These are phyloP conservation scores for Pyxicephalus adspersus DNA, from an alignment of 2,113 vertebrate genomes.

Conservation along the genomic window DNA sequence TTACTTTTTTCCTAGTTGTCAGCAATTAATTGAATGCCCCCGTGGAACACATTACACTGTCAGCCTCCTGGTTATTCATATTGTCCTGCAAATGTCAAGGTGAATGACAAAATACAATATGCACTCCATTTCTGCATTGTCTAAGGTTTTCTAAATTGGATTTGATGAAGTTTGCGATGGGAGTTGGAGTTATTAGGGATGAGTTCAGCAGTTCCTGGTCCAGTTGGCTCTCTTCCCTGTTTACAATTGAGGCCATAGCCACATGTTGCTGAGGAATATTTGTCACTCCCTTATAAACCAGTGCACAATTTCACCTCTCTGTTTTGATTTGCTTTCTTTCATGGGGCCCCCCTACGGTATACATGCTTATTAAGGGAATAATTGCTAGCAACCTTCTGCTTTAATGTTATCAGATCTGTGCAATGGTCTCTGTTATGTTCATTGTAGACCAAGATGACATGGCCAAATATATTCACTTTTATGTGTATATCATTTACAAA, in stretches of 20 bases:
- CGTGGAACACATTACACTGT: neutral
- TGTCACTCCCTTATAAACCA: conserved; percentile 29
- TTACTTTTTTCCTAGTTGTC: neutral
- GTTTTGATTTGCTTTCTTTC: conserved; percentile 32
- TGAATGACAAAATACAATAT: neutral
- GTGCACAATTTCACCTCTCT: conserved; percentile 14
- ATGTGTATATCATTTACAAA: too few relatives aligned
- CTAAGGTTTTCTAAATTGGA: neutral
- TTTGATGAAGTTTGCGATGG: conserved; percentile 62
- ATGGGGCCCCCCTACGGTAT: neutral
- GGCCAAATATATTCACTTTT: neutral
- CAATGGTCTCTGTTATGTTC: neutral
- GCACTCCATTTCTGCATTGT: neutral
- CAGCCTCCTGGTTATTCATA: conserved; percentile 5
- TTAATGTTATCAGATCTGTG: neutral
- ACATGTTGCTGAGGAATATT: conserved; percentile 52
- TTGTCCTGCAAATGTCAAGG: neutral
- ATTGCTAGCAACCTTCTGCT: neutral
- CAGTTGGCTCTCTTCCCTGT: conserved; percentile 60
- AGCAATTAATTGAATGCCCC: too few relatives aligned
- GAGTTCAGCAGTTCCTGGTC: conserved; percentile 64
- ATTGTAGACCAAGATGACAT: neutral
- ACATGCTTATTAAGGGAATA: conserved; percentile 14
- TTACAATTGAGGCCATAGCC: conserved; percentile 62
- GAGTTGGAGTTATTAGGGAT: conserved; percentile 66